These are phyloP conservation scores for Sapayoa aenigma DNA, from an alignment of 2,113 vertebrate species.

Conservation along the genomic window DNA sequence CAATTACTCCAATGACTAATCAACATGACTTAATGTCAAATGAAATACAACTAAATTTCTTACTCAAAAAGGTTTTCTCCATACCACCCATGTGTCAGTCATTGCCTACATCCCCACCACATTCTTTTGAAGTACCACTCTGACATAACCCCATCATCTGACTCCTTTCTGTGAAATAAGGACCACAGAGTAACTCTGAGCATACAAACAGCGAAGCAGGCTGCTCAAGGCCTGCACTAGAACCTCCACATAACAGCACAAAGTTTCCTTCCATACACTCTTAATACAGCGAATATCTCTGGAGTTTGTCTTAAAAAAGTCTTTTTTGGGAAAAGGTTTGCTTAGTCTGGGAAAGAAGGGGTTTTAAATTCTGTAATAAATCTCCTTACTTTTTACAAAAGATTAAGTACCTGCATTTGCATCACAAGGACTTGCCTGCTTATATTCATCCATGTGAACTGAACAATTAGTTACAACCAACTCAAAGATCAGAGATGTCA, in stretches of 20 bases:
- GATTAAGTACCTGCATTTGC: not conserved
- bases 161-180: not conserved
- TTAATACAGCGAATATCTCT: not conserved
- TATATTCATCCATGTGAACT: not conserved
- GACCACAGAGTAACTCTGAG: not conserved
- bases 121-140: not conserved
- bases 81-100: not conserved
- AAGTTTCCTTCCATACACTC: not conserved
- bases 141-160: not conserved
- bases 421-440: not conserved
- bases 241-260: not conserved
- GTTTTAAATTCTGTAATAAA: not conserved
- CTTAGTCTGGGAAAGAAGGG: not conserved
- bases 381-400: not conserved
- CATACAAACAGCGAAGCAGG: not conserved
- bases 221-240: not conserved
- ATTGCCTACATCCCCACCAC: not conserved
- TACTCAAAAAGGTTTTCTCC: not conserved
- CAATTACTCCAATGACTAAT: not conserved
- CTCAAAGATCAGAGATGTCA: not conserved
- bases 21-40: fast-evolving
- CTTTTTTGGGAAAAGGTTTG: not conserved
- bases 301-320: not conserved
- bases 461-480: not conserved
- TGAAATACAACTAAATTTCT: not conserved